Conservation (phyloP, 2,888 invertebrate species). For the Meghimatium bilineatum region DNA sequence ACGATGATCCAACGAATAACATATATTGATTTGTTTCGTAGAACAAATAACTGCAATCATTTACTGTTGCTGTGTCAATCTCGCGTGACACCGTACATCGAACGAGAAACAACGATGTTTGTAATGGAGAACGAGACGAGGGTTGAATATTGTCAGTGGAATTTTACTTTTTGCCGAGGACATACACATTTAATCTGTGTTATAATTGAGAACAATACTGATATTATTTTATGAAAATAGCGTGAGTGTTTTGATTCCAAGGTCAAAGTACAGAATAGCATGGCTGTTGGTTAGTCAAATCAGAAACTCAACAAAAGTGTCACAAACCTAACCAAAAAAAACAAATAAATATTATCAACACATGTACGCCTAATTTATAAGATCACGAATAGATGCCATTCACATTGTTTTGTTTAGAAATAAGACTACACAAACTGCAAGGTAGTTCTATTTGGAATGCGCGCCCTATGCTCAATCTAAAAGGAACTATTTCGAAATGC, state of each 20-base stretch:
- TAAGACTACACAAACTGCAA: background rate
- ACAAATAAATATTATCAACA: slow-evolving; percentile 56
- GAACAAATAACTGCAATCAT: too few relatives aligned
- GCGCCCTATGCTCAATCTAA: background rate
- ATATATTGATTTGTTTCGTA: too few relatives aligned
- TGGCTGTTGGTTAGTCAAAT: slow-evolving; percentile 72
- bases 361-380: slow-evolving; percentile 29
- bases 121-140: slow-evolving; percentile 22
- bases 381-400: slow-evolving; percentile 12
- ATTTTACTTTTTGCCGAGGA: background rate
- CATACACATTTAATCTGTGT: background rate
- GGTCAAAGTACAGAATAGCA: slow-evolving; percentile 76
- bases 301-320: slow-evolving; percentile 68
- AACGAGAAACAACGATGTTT: slow-evolving; percentile 38
- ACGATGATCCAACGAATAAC: too few relatives aligned
- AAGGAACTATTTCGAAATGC: slow-evolving; percentile 7
- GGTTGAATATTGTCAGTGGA: background rate
- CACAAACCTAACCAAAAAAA: slow-evolving; percentile 52
- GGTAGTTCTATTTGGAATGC: slow-evolving; percentile 16
- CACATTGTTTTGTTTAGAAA: slow-evolving; percentile 13
- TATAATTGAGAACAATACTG: background rate
- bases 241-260: slow-evolving; percentile 58
- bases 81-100: slow-evolving; percentile 5
- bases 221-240: slow-evolving; percentile 23
- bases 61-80: slow-evolving; percentile 22